phyloP scores from a whole-genome alignment of 2,888 invertebrate genomes.

The Synergus umbraculus region DNA sequence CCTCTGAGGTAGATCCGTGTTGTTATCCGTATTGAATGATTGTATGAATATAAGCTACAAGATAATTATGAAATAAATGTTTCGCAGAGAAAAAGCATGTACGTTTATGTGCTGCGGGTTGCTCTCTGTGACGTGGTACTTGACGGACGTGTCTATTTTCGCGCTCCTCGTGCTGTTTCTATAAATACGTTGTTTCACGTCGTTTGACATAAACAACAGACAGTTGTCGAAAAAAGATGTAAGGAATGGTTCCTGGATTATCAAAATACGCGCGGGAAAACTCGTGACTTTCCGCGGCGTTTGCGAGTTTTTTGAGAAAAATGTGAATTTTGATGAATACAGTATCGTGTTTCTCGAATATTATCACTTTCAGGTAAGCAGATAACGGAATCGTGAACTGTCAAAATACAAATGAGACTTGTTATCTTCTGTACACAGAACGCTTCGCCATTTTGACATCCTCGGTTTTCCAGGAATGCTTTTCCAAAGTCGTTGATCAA shows the following conservation, averaged over 20 bases:
- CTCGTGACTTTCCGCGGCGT: background rate
- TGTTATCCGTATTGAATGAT: constrained; percentile 35
- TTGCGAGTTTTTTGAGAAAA: constrained; percentile 1
- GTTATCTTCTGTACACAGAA: constrained; percentile 20
- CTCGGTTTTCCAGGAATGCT: background rate
- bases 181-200: constrained; percentile 20
- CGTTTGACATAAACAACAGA: constrained; percentile 32
- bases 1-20: constrained; percentile 3
- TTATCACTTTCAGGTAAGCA: background rate
- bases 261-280: constrained; percentile 25
- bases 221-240: background rate
- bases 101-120: background rate
- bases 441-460: constrained; percentile 39
- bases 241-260: constrained; percentile 1
- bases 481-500: constrained; percentile 9
- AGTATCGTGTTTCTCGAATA: background rate
- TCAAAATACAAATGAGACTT: constrained; percentile 34
- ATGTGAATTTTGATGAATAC: background rate
- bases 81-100: constrained; percentile 17
- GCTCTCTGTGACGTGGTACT: constrained; percentile 12
- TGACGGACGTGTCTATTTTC: constrained; percentile 37
- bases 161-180: constrained; percentile 35
- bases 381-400: background rate
- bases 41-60: background rate
- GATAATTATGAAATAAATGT: background rate